Base-by-base conservation (phyloP, 2,113 vertebrate genomes). In the Cheilinus undulatus region DNA sequence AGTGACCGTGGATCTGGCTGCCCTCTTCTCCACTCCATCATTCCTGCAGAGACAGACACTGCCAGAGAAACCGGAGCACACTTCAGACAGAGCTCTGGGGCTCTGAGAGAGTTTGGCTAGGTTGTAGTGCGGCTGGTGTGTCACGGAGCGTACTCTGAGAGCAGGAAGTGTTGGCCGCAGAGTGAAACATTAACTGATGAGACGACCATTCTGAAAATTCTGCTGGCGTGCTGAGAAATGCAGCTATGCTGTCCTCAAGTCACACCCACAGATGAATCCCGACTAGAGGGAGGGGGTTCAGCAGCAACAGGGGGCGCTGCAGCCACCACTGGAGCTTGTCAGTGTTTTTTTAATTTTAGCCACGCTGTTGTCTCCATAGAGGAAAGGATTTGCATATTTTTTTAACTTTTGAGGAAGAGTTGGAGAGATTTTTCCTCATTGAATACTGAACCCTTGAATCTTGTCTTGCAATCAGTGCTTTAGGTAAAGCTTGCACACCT, bases 151-250 rank as follows among this genome's bases (percentile, higher is more conserved):
- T 26, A 36, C 45, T 45, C 69, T 61, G 68, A 40, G 38, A 30
- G 80, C 82, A 87, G 83, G 87, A 87, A 88, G 84, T 67, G 77
- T 63, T 50, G 24, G 63, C 69, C 53, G 52, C 12, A 48, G 10
- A 43, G 69, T 27, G 58, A 46, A 76, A 81, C 59, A 49, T 72
- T 67, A 78, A 80, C 73, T 27, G 63, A 74, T 53, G 22, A 73
- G 52, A 64, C 48, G 49, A 40, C 22, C 38, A 43, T 74, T 74
- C 69, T 62, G 48, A 76, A 38, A n/a, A 83, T 83, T 82, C 82
- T 75, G 59, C 82, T 85, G 80, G 80, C 76, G 30, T 12, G 20
- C 72, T 60, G 38, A 69, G 69, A 66, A 77, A 67, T 62, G 54
- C 40, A 3, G 68, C 62, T 53, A 62, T 48, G 3, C 67, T 61